Base-by-base conservation (phyloP, 53 echinoderm and acorn worm genomes). In the Temnopleurus reevesii region DNA sequence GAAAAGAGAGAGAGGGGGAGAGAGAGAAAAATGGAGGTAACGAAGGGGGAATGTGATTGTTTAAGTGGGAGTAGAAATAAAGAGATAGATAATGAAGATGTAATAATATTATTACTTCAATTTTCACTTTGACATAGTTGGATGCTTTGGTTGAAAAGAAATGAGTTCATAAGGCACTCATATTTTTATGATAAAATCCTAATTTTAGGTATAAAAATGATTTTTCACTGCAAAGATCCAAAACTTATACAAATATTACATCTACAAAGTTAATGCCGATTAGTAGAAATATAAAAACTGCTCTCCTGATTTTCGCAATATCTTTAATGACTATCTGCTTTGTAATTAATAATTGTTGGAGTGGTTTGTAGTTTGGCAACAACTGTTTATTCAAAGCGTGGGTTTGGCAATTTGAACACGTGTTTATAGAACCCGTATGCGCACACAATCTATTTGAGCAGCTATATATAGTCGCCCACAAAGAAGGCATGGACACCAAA, bases 361-460 rank as follows among this genome's bases (percentile, higher is more conserved):
- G n/a, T 41, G 41, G 71, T 36, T 21, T 5, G 41, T 36, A 41
- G 71, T 38, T 41, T 71, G 41, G 38, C 71, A 38, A 41, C 71
- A 41, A 38, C 41, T 71, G 71, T 71, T 71, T 71, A 41, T n/a
- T 71, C 71, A 2, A 71, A 41, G 71, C 71, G 71, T 71, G 71
- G 71, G 71, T n/a, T 21, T 30, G 38, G 41, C 71, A 36, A 34
- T 71, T 41, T 21, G 36, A 71, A 71, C 71, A 71, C 41, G 41
- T 71, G 71, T 71, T 71, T 41, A 71, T 71, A 38, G 71, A 71
- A 41, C n/a, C 71, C 36, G 41, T 71, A 71, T 71, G 38, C 41
- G 41, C 71, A 71, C 71, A 71, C 41, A 71, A 38, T 71, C 43
- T 71, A 71, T 71, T 71, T 71, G 41, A 19, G n/a, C 26, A 71